Evolutionary conservation across 2,797 vertebrate species (phyloP).

Genomic region (Pelodytes ibericus): DNA sequence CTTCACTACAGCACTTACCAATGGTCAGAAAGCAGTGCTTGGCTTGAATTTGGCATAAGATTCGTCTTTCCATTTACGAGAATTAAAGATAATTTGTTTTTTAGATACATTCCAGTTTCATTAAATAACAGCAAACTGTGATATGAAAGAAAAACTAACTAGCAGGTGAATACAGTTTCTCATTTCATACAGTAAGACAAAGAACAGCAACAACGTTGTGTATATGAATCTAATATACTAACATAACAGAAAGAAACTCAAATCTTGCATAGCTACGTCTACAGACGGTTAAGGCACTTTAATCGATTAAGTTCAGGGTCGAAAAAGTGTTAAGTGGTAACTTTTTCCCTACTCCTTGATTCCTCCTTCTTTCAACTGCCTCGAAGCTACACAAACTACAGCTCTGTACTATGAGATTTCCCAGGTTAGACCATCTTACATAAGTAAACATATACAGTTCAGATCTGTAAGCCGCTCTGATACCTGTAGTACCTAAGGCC

Average conservation of each 20-base stretch:
- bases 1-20: constrained; percentile 85
- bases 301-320: constrained; percentile 78
- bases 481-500: constrained; percentile 25
- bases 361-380: not conserved
- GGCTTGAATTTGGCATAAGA: constrained; percentile 71
- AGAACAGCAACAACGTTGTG: constrained; percentile 67
- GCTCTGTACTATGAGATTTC: constrained; percentile 65
- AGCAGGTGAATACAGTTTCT: constrained; percentile 69
- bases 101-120: constrained; percentile 70
- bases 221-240: constrained; percentile 78
- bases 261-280: constrained; percentile 98
- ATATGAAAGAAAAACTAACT: constrained; percentile 66
- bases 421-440: constrained; percentile 28
- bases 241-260: constrained; percentile 81
- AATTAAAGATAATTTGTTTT: constrained; percentile 56
- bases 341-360: constrained; percentile 51
- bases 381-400: constrained; percentile 69
- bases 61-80: constrained; percentile 64
- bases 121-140: constrained; percentile 73
- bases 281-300: constrained; percentile 98
- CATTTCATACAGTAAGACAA: constrained; percentile 67
- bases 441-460: constrained; percentile 31
- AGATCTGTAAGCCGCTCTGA: constrained; percentile 13
- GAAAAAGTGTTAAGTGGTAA: constrained; percentile 60
- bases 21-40: constrained; percentile 83